These are phyloP conservation scores for Calycopis cecrops DNA, from an alignment of 1,140 invertebrate species.

Conservation along the genomic window DNA sequence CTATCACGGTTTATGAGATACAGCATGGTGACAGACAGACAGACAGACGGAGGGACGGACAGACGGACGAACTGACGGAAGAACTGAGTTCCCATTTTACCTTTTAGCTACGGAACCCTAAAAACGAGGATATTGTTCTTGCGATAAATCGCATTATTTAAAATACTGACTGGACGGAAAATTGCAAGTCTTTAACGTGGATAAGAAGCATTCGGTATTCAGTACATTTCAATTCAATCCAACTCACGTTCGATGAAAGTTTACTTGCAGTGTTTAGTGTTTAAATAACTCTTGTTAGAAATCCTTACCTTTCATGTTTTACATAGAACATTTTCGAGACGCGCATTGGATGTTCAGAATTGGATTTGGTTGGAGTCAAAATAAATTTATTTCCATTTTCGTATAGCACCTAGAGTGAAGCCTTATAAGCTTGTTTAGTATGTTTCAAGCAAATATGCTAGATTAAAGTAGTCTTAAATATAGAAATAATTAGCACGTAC, in stretches of 20 bases:
- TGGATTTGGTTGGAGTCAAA: not conserved
- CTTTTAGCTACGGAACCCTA: too few relatives aligned
- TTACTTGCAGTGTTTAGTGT: conserved; percentile 19
- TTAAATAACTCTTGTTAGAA: conserved; percentile 20
- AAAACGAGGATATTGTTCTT: not conserved
- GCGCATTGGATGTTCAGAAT: not conserved
- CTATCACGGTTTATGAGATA: too few relatives aligned
- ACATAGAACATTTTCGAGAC: not conserved
- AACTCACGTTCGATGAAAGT: conserved; percentile 18
- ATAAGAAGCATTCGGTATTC: conserved; percentile 10
- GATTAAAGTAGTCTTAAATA: too few relatives aligned
- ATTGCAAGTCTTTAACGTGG: conserved; percentile 3
- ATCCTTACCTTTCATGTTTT: conserved; percentile 12
- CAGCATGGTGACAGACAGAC: too few relatives aligned
- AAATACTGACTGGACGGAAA: not conserved
- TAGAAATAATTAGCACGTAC: too few relatives aligned
- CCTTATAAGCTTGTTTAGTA: too few relatives aligned
- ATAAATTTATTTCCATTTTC: not conserved
- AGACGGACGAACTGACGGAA: too few relatives aligned
- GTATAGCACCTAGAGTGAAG: not conserved
- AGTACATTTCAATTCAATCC: conserved; percentile 18
- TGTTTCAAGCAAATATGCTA: too few relatives aligned
- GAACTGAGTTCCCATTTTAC: too few relatives aligned
- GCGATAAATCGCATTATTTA: conserved; percentile 1
- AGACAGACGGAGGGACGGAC: too few relatives aligned